Conservation (phyloP, 2,888 invertebrate species). For the Acleris sparsana region DNA sequence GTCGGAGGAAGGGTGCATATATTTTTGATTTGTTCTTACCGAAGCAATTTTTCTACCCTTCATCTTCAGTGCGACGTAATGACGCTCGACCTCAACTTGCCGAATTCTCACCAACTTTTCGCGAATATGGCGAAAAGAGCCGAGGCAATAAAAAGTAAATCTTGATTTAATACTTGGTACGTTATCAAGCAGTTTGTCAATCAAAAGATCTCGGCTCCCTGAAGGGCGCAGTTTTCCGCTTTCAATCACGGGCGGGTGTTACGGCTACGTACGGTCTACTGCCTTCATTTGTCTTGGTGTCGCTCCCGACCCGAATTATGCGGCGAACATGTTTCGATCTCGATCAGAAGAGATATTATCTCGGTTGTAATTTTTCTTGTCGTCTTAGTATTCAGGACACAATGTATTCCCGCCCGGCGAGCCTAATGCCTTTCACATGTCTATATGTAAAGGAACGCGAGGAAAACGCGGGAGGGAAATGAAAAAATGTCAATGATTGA, state of each 20-base stretch:
- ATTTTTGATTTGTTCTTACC: slow-evolving; percentile 81
- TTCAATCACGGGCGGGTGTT: slow-evolving; percentile 49
- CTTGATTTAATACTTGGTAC: slow-evolving; percentile 32
- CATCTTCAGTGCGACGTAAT: slow-evolving; percentile 52
- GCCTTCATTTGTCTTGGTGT: slow-evolving; percentile 64
- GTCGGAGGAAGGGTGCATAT: slow-evolving; percentile 81
- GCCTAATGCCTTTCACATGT: slow-evolving; percentile 56
- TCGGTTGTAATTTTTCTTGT: slow-evolving; percentile 71
- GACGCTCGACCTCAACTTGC: slow-evolving; percentile 32
- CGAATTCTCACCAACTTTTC: slow-evolving; percentile 9
- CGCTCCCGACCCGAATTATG: slow-evolving; percentile 60
- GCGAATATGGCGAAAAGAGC: slow-evolving; percentile 3
- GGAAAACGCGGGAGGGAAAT: slow-evolving; percentile 54
- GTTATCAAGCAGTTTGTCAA: slow-evolving; percentile 32
- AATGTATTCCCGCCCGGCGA: slow-evolving; percentile 56
- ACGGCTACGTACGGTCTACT: slow-evolving; percentile 47
- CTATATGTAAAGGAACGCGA: slow-evolving; percentile 39
- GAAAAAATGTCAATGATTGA: slow-evolving; percentile 78
- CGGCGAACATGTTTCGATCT: slow-evolving; percentile 63
- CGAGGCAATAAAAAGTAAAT: slow-evolving; percentile 17
- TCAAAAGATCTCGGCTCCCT: slow-evolving; percentile 44
- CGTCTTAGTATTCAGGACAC: slow-evolving; percentile 68
- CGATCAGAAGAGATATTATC: slow-evolving; percentile 65
- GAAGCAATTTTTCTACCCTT: slow-evolving; percentile 73
- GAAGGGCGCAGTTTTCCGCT: slow-evolving; percentile 50